Percentiles rank a stretch among this genome's conserved stretches.
These are phyloP conservation scores for Lamellibrachia luymesi DNA, from an alignment of 1,140 invertebrate genomes.

Conservation along the genomic window DNA sequence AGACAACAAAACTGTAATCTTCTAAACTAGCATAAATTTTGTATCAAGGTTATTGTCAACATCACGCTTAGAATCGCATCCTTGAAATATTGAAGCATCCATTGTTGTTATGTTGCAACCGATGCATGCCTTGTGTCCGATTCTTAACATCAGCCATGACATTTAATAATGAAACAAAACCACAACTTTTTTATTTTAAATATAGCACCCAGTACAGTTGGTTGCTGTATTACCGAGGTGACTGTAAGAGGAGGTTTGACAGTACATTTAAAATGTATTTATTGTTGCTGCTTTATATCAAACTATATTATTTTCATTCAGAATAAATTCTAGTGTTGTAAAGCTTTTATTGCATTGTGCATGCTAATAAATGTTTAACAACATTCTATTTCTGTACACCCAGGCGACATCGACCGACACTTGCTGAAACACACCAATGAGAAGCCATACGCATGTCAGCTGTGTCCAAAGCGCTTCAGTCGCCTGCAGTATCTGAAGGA, in stretches of 20 bases:
- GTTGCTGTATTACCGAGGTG: no score
- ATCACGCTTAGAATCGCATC: no score
- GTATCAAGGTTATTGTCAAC: background rate
- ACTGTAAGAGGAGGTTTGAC: no score
- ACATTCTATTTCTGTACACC: constrained; percentile 42
- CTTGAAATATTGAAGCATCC: background rate
- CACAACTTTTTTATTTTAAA: no score
- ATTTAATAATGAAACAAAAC: background rate
- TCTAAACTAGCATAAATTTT: background rate
- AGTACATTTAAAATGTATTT: no score
- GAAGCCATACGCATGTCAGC: constrained; percentile 46
- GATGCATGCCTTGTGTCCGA: background rate
- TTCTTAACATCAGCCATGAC: background rate
- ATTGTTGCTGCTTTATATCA: no score
- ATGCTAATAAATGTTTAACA: background rate
- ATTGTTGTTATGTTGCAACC: background rate
- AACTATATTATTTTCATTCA: no score
- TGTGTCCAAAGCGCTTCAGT: constrained; percentile 75
- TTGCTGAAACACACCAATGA: constrained; percentile 46
- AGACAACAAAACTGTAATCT: no score
- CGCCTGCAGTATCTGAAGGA: constrained; percentile 65
- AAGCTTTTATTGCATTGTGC: background rate
- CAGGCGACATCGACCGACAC: constrained; percentile 83
- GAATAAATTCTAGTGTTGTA: no score
- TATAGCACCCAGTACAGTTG: no score